phyloP scores from a whole-genome alignment of 2,797 vertebrate species.

The Poeciliopsis turneri region DNA sequence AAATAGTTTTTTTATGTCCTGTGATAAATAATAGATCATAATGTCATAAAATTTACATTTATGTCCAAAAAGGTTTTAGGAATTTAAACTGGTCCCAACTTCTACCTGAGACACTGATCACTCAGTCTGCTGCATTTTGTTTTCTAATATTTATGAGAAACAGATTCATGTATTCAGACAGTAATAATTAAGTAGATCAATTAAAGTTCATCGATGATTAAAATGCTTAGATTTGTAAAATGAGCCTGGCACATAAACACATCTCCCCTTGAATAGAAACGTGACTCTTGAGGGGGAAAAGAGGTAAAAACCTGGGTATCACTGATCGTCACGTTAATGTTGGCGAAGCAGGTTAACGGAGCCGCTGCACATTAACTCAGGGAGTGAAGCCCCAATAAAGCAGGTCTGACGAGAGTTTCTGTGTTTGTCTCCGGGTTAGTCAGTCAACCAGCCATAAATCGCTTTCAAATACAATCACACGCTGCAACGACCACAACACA shows the following conservation, averaged over 20 bases:
- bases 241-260: neutral
- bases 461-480: conserved; percentile 68
- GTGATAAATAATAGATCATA: neutral
- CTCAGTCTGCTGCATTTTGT: neutral
- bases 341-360: neutral
- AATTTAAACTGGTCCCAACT: neutral
- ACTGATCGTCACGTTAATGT: neutral
- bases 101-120: neutral
- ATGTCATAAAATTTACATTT: neutral
- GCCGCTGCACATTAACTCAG: neutral
- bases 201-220: neutral
- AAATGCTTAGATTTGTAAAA: neutral
- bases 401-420: conserved; percentile 4
- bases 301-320: neutral
- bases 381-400: conserved; percentile 7
- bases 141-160: neutral
- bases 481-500: conserved; percentile 42
- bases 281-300: neutral
- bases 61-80: neutral
- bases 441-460: conserved; percentile 49
- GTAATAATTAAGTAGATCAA: neutral
- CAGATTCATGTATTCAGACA: neutral
- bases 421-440: conserved; percentile 11
- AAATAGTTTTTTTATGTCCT: neutral
- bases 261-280: neutral